These are phyloP conservation scores for Pycnomerus fuliginosus DNA, from an alignment of 2,888 invertebrate genomes.

Conservation along the genomic window DNA sequence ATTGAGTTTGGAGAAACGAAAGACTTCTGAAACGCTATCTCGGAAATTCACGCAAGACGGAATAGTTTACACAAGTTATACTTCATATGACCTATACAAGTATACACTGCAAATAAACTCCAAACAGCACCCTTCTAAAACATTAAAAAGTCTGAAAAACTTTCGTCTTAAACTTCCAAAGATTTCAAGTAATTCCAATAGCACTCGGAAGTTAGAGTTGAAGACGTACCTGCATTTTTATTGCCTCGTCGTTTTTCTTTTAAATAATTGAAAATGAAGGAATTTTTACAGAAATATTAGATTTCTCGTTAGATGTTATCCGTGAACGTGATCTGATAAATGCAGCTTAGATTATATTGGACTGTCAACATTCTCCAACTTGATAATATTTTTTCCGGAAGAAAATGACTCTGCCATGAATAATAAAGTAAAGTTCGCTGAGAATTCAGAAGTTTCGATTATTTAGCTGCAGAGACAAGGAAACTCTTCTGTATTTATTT, in stretches of 20 bases:
- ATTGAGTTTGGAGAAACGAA: conserved; percentile 27
- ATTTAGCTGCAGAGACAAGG: no score
- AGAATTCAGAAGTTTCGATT: no score
- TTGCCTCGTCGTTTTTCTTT: conserved; percentile 6
- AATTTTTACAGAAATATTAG: conserved; percentile 19
- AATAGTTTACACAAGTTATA: no score
- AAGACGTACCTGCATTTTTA: neutral
- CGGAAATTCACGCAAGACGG: conserved; percentile 12
- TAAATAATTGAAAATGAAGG: conserved; percentile 7
- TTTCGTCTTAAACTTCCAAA: conserved; percentile 5
- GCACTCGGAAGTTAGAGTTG: conserved; percentile 16
- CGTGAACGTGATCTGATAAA: conserved; percentile 22
- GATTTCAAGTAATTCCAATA: conserved; percentile 6
- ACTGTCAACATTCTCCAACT: conserved; percentile 14
- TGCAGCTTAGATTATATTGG: conserved; percentile 16
- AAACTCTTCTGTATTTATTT: no score
- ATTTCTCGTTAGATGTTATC: conserved; percentile 14
- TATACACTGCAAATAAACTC: no score
- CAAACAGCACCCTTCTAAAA: no score
- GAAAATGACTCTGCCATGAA: no score
- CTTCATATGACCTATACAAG: no score
- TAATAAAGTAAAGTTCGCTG: no score
- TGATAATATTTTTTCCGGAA: conserved; percentile 20
- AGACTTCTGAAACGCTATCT: conserved; percentile 19
- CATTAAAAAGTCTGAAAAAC: conserved; percentile 5